phyloP scores from a whole-genome alignment of 2,797 vertebrate genomes.

The Atherinosoma microstoma region DNA sequence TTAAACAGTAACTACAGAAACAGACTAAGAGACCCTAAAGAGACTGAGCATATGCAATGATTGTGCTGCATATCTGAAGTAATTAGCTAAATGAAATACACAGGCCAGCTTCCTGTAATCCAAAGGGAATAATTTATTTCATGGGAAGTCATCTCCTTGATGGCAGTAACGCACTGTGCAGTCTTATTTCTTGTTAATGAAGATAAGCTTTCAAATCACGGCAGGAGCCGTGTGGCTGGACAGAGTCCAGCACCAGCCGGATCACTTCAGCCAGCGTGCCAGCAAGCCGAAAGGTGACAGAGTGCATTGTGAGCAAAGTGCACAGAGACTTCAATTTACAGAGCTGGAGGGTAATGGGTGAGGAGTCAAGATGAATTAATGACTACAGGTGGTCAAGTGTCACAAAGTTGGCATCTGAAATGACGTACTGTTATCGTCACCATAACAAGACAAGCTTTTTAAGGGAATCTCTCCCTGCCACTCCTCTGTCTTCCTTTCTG shows the following conservation, averaged over 20 bases:
- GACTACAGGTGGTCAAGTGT: conserved; percentile 62
- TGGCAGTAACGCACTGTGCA: conserved; percentile 61
- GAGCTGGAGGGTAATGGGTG: conserved; percentile 43
- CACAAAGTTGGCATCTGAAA: conserved; percentile 57
- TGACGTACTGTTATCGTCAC: conserved; percentile 48
- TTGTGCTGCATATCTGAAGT: conserved; percentile 31
- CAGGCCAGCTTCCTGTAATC: conserved; percentile 34
- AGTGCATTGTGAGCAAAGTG: conserved; percentile 57
- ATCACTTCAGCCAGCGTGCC: conserved; percentile 53
- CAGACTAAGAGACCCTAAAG: conserved; percentile 11
- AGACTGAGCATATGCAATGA: conserved; percentile 19
- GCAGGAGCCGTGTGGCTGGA: conserved; percentile 65
- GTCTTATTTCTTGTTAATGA: conserved; percentile 68
- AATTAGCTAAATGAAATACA: conserved; percentile 47
- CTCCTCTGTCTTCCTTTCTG: conserved; percentile 25
- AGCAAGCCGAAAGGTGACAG: conserved; percentile 62
- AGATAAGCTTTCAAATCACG: conserved; percentile 73
- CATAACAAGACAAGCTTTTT: conserved; percentile 23
- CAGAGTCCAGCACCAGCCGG: conserved; percentile 53
- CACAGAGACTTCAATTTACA: conserved; percentile 50
- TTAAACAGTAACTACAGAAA: conserved; percentile 27
- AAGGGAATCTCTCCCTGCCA: conserved; percentile 34
- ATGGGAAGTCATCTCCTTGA: conserved; percentile 47
- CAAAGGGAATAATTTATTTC: conserved; percentile 46
- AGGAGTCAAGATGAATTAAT: conserved; percentile 55